Evolutionary conservation across 2,888 invertebrate genomes (phyloP).

Genomic region (Fissipunctia ypsillon): DNA sequence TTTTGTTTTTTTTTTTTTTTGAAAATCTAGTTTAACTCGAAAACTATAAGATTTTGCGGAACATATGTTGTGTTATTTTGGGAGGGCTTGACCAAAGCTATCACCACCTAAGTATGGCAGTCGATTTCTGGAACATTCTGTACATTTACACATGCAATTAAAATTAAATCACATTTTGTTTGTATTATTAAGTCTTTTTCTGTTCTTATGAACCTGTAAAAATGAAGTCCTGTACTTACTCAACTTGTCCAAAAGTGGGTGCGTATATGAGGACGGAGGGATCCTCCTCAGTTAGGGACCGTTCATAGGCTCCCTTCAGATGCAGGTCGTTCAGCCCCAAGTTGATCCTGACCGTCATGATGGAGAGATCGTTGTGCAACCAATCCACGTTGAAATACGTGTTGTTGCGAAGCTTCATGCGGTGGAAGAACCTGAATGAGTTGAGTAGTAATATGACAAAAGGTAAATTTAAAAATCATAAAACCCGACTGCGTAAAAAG

Average conservation of each 20-base stretch:
- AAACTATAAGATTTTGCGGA: too few species aligned
- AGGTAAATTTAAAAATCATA: too few species aligned
- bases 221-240: slow-evolving; percentile 71
- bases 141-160: background rate
- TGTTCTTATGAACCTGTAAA: too few species aligned
- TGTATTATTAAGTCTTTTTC: background rate
- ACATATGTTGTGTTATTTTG: too few species aligned
- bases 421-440: slow-evolving; percentile 81
- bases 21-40: too few species aligned
- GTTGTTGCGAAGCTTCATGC: slow-evolving; percentile 83
- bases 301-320: slow-evolving; percentile 80
- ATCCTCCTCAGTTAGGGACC: slow-evolving; percentile 69
- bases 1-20: too few species aligned
- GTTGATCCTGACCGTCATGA: slow-evolving; percentile 71
- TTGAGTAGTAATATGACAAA: background rate
- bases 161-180: background rate
- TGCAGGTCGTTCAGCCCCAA: slow-evolving; percentile 81
- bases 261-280: slow-evolving; percentile 73
- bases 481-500: too few species aligned
- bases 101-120: too few species aligned
- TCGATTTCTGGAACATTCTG: too few species aligned
- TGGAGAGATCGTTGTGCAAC: slow-evolving; percentile 74
- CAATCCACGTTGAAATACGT: slow-evolving; percentile 76
- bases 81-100: too few species aligned
- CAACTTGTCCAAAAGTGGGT: slow-evolving; percentile 78